Percentiles rank a stretch among this genome's conserved stretches.
These are phyloP conservation scores for Siderastrea siderea DNA, from an alignment of 92 coral and sea anemone genomes.

Conservation along the genomic window DNA sequence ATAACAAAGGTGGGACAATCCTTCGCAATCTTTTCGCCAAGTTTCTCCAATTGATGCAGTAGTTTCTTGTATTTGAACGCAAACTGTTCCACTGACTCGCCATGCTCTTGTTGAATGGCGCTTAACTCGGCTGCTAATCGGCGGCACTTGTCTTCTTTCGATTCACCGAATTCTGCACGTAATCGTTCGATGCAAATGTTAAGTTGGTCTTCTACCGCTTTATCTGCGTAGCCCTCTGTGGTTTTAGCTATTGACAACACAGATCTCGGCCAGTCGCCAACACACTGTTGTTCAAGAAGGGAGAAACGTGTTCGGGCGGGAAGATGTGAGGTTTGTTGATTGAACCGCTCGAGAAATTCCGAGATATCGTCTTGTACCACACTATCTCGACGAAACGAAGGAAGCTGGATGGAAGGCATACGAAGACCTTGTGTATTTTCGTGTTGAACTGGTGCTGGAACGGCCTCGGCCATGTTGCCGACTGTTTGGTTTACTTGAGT, in stretches of 20 bases:
- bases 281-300: conserved; percentile 74
- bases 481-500: conserved; percentile 12
- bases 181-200: conserved; percentile 25
- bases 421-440: conserved; percentile 14
- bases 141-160: conserved; percentile 59
- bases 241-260: conserved; percentile 60
- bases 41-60: conserved; percentile 73
- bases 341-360: conserved; percentile 68
- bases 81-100: conserved; percentile 68
- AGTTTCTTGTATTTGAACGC: conserved; percentile 63
- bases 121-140: conserved; percentile 52
- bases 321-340: conserved; percentile 63
- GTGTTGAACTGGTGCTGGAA: neutral
- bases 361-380: conserved; percentile 40
- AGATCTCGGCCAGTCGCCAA: conserved; percentile 73
- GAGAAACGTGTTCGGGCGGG: conserved; percentile 42
- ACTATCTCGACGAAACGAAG: conserved; percentile 38
- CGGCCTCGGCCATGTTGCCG: conserved; percentile 25
- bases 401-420: conserved; percentile 50
- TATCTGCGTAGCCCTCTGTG: conserved; percentile 51
- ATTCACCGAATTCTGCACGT: conserved; percentile 44
- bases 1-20: conserved; percentile 75
- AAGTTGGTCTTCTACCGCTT: conserved; percentile 64
- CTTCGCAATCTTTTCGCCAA: conserved; percentile 64
- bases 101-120: conserved; percentile 47